Evolutionary conservation across 2,113 vertebrate species (phyloP).

Genomic region (Entomyzon cyanotis): DNA sequence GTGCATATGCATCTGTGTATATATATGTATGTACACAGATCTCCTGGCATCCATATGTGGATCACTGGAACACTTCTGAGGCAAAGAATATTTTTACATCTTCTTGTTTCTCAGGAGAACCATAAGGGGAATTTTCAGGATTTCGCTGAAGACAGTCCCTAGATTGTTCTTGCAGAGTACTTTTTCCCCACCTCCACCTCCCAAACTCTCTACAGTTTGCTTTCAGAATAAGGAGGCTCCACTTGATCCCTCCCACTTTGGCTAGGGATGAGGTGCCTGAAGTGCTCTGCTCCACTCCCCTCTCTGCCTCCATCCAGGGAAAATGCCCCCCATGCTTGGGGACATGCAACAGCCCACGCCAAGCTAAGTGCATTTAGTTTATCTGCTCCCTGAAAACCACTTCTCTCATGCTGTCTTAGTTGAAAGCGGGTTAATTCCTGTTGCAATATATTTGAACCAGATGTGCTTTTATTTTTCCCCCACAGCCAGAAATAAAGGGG

Average conservation of each 20-base stretch:
- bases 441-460: conserved; percentile 22
- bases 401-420: not conserved
- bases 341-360: rapidly evolving
- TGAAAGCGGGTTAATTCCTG: conserved; percentile 12
- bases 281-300: not conserved
- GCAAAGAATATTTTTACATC: not conserved
- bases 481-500: conserved; percentile 8
- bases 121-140: not conserved
- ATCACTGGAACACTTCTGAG: not conserved
- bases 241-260: not conserved
- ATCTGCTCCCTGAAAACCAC: not conserved
- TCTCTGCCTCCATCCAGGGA: not conserved
- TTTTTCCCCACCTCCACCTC: not conserved
- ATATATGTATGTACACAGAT: not conserved
- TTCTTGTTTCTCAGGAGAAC: not conserved
- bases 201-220: not conserved
- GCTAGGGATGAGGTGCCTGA: not conserved
- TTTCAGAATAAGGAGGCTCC: not conserved
- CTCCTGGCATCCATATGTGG: not conserved
- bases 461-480: not conserved
- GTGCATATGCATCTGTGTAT: not conserved
- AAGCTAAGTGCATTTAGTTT: not conserved
- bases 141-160: not conserved
- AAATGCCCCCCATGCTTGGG: rapidly evolving
- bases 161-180: not conserved